These are phyloP conservation scores for Channa striata DNA, from an alignment of 2,797 vertebrate genomes.

Conservation along the genomic window DNA sequence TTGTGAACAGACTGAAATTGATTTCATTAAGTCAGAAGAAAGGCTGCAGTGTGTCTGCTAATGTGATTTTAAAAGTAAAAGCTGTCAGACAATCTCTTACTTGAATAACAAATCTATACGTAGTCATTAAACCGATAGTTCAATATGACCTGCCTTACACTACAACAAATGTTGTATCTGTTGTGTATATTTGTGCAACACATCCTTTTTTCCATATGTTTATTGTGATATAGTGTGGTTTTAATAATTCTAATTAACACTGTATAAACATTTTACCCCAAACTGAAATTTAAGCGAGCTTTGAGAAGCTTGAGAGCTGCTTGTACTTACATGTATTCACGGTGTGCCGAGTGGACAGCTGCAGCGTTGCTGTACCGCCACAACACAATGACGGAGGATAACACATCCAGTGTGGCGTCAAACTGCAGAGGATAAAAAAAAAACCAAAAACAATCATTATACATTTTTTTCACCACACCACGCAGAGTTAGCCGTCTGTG, in stretches of 20 bases:
- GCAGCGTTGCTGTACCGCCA: slow-evolving; percentile 98
- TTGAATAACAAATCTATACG: too few species aligned
- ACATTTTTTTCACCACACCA: background rate
- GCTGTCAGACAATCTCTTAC: too few species aligned
- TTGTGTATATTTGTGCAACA: too few species aligned
- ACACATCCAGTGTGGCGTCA: slow-evolving; percentile 93
- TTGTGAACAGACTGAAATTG: background rate
- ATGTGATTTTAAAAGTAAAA: too few species aligned
- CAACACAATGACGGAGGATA: slow-evolving; percentile 97
- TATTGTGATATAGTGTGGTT: too few species aligned
- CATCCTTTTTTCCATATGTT: too few species aligned
- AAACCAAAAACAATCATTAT: slow-evolving; percentile 16
- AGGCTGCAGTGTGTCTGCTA: background rate
- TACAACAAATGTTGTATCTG: too few species aligned
- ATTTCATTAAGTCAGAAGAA: background rate
- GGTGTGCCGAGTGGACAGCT: slow-evolving; percentile 95
- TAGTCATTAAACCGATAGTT: too few species aligned
- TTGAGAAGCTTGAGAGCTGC: background rate
- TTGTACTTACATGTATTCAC: slow-evolving; percentile 95
- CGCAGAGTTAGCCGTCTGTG: fast-evolving
- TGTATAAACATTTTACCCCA: too few species aligned
- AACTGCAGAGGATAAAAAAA: slow-evolving; percentile 92
- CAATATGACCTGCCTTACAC: too few species aligned
- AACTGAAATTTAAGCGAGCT: background rate
- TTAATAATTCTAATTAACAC: too few species aligned